phyloP scores from a whole-genome alignment of 2,113 vertebrate genomes.

The Mormoops blainvillei region DNA sequence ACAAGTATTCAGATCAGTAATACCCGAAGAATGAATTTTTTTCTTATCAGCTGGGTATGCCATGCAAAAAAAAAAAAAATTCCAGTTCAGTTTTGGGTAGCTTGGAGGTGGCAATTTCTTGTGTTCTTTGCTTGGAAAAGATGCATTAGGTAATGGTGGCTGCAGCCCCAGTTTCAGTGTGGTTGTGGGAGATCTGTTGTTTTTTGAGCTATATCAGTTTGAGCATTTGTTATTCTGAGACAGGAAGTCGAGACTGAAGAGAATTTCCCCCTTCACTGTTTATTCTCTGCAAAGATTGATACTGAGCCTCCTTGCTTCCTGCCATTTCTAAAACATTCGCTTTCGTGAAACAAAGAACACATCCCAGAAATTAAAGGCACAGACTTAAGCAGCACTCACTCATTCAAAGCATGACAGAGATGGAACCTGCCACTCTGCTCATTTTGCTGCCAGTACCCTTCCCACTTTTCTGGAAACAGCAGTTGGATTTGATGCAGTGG shows the following conservation, averaged over 20 bases:
- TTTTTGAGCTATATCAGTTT: not conserved
- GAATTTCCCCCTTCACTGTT: not conserved
- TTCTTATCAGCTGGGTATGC: not conserved
- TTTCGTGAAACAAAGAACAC: not conserved
- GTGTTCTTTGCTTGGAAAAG: conserved; percentile 3
- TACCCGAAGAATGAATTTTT: not conserved
- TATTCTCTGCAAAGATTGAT: not conserved
- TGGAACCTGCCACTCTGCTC: not conserved
- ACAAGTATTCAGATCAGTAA: conserved; percentile 25
- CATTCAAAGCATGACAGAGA: not conserved
- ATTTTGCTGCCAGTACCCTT: not conserved
- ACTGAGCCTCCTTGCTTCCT: not conserved
- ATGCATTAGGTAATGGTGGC: not conserved
- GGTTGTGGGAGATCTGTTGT: not conserved
- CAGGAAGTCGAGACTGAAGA: not conserved
- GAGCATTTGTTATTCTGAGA: not conserved
- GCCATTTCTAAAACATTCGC: not conserved
- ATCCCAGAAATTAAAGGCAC: not conserved
- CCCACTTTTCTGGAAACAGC: not conserved
- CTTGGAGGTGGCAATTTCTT: not conserved
- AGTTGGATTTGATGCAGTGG: not conserved
- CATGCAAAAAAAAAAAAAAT: not conserved
- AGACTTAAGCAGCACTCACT: not conserved
- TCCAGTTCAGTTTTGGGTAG: not conserved
- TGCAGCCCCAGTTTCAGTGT: not conserved